Base-by-base conservation (phyloP, 2,113 vertebrate genomes). In the Mastomys natalensis region DNA sequence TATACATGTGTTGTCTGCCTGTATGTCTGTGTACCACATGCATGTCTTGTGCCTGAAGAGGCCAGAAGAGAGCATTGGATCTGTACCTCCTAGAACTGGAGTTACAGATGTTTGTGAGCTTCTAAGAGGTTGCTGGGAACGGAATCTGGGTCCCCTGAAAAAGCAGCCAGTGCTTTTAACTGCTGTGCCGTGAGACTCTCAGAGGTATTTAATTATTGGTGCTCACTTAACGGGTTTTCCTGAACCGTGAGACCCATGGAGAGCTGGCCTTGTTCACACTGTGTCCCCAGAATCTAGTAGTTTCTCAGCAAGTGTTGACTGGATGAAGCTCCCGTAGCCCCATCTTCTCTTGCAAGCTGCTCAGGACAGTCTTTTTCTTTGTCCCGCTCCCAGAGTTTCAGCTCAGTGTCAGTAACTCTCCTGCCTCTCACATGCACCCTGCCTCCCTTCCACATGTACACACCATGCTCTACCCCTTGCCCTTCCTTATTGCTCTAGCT, bases 291-390 rank as follows among this genome's bases (percentile, higher is more conserved):
- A 40, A 68, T 66, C 55, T 31, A 11, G n/a, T 8, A 81, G 51
- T 22, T 40, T 24, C 45, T 62, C 82, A 51, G 73, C 60, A 29
- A 64, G 12, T 84, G n/a, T 66, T 74, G 68, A 89, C 37, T 60
- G 51, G 37, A 84, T 26, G 62, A 87, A 80, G 55, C 64, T 24
- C 17, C 37, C 31, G 19, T 45, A 77, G 87, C 26, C 70, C 81
- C 7, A 22, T 70, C n/a, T 88, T 86, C 88, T 88, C 45, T 74
- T 87, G 84, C 43, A 93, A 93, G 62, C 51, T 84, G 55, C 55
- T 66, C 7, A 1, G 60, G 89, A 86, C 7, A 55, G 84, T 84
- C 94, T 74, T 87, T 82, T 62, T 82, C 1, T 4, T 84, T 74
- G 53, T 66, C 74, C 76, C 84, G 53, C 15, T 92, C 21, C 55